These are phyloP conservation scores for Pundamilia nyererei DNA, from an alignment of 2,113 vertebrate genomes.

Conservation along the genomic window DNA sequence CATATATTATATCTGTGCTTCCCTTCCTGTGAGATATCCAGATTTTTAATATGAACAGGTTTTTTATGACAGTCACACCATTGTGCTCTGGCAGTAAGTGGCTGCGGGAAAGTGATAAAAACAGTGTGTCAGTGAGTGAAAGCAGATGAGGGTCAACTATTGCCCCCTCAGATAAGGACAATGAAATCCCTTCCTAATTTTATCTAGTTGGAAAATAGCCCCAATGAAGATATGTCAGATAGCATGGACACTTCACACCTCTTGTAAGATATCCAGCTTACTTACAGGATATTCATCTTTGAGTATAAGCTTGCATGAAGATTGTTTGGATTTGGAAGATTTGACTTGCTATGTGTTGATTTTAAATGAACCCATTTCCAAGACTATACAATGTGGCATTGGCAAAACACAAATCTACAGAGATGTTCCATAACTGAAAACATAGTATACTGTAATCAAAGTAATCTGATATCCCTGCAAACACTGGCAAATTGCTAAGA, in stretches of 20 bases:
- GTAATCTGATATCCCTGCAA: background rate
- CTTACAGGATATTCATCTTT: background rate
- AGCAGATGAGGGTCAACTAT: conserved; percentile 18
- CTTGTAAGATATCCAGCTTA: background rate
- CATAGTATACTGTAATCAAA: background rate
- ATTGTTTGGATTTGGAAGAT: background rate
- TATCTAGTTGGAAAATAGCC: conserved; percentile 45
- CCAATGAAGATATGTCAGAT: conserved; percentile 37
- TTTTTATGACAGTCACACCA: background rate
- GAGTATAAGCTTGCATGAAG: background rate
- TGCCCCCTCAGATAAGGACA: conserved; percentile 47
- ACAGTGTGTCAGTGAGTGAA: conserved; percentile 45
- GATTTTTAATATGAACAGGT: background rate
- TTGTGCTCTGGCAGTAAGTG: background rate
- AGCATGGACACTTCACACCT: conserved; percentile 8
- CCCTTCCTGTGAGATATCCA: background rate
- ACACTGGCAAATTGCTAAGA: background rate
- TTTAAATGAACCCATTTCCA: background rate
- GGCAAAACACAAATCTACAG: conserved; percentile 3
- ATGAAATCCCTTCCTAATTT: conserved; percentile 45
- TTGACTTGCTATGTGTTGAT: background rate
- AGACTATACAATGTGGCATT: background rate
- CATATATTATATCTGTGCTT: background rate
- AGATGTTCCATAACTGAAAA: background rate
- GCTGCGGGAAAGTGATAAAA: conserved; percentile 49